Base-by-base conservation (phyloP, 2,888 invertebrate genomes). In the Julus scandinavius region DNA sequence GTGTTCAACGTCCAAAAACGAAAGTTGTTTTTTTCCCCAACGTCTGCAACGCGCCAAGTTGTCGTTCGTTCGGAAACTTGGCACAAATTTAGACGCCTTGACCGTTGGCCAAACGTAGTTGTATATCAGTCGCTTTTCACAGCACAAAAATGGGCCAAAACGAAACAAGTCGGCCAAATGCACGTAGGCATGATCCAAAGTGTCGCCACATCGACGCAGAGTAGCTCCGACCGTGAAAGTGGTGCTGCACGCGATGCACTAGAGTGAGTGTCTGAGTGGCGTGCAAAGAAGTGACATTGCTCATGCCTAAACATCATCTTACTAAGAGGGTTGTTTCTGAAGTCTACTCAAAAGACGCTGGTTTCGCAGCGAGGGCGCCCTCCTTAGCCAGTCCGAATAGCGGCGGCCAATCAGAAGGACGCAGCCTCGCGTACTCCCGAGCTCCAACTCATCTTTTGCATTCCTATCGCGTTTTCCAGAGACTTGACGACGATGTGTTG, bases 331-430 rank as follows among this genome's bases (percentile, higher is more conserved):
- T 45, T 58, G 58, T n/a, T 58, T 15, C n/a, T n/a, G 58, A 58
- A 17, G 58, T 17, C 58, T 58, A 58, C 58, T 58, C 58, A 58
- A 58, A 58, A 15, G 2, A n/a, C 58, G 58, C 58, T 5, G 58
- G 58, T 58, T 58, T 3, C 1, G 58, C 58, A 7, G 15, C 2
- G 58, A 15, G 17, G 4, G 58, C 58, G 58, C n/a, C 15, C 58
- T 58, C n/a, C 17, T 58, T 58, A 58, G 58, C 58, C 58, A n/a
- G 58, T 58, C 58, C 58, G 58, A 58, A 58, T 58, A 58, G 58
- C 0, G 58, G 58, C 58, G 58, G 5, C 58, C 58, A 58, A 58
- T 58, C 13, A 54, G 54, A 15, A 58, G 17, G 58, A 15, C 58
- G 58, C 58, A 58, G 58, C 58, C 58, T 58, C 58, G 17, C n/a